Conservation (phyloP, 1,140 invertebrate genomes). For the Neocloeon triangulifer region DNA sequence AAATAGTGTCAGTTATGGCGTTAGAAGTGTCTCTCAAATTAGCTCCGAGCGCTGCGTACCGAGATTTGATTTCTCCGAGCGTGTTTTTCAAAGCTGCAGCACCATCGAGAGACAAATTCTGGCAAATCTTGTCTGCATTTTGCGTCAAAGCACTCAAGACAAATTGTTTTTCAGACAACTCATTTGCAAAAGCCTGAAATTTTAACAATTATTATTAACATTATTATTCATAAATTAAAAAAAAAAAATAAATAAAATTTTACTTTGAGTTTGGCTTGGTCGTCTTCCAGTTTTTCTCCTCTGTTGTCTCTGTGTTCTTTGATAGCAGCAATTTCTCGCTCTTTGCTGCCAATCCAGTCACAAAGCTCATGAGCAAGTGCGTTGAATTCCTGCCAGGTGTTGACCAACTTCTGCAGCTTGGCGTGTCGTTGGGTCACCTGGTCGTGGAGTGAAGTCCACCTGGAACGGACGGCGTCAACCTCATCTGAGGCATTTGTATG, state of each 20-base stretch:
- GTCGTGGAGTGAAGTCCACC: conserved; percentile 54
- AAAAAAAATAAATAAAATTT: neutral
- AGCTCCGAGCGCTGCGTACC: conserved; percentile 45
- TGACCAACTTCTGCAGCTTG: conserved; percentile 54
- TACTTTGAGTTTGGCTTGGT: conserved; percentile 26
- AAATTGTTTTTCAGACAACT: conserved; percentile 56
- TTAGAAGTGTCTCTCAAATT: conserved; percentile 48
- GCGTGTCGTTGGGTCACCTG: conserved; percentile 42
- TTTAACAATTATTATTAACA: neutral
- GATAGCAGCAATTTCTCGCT: conserved; percentile 17
- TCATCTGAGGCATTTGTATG: conserved; percentile 54
- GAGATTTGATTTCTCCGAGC: conserved; percentile 44
- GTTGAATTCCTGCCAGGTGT: conserved; percentile 60
- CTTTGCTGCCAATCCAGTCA: conserved; percentile 42
- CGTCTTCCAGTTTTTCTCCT: conserved; percentile 43
- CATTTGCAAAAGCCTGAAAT: conserved; percentile 42
- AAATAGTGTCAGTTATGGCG: conserved; percentile 51
- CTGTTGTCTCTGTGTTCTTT: conserved; percentile 31
- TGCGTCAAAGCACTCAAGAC: conserved; percentile 57
- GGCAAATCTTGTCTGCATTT: conserved; percentile 49
- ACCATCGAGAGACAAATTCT: conserved; percentile 51
- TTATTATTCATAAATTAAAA: neutral
- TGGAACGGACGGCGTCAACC: conserved; percentile 54
- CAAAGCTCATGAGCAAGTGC: conserved; percentile 42
- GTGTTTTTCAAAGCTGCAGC: conserved; percentile 41